Evolutionary conservation across 2,888 invertebrate genomes (phyloP).

Genomic region (Sturmia bella): DNA sequence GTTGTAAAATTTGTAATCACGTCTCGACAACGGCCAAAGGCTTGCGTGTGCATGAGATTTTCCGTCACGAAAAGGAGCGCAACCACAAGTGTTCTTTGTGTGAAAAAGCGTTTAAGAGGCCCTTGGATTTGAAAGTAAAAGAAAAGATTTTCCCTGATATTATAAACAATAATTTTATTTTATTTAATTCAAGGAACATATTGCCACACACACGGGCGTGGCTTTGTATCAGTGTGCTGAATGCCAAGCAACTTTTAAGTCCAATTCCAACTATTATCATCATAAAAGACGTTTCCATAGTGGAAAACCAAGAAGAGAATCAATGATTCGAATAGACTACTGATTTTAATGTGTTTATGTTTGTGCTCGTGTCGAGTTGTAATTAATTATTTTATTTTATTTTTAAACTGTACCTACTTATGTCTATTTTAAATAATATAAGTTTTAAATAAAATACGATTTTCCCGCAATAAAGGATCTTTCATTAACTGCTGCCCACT

Average conservation of each 20-base stretch:
- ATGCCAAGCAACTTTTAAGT: slow-evolving; percentile 64
- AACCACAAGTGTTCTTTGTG: slow-evolving; percentile 79
- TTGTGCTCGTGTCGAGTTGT: neutral
- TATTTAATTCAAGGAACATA: slow-evolving; percentile 59
- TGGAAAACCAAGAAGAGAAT: slow-evolving; percentile 54
- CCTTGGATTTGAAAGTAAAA: slow-evolving; percentile 76
- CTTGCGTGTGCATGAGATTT: slow-evolving; percentile 78
- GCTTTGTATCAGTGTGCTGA: slow-evolving; percentile 65
- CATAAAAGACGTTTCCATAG: slow-evolving; percentile 67
- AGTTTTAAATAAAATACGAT: too few relatives aligned
- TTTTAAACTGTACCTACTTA: too few relatives aligned
- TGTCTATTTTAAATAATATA: too few relatives aligned
- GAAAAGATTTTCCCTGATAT: slow-evolving; percentile 70
- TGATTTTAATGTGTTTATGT: slow-evolving; percentile 16
- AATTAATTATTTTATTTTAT: too few relatives aligned
- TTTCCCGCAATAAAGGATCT: too few relatives aligned
- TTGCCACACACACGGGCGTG: slow-evolving; percentile 64
- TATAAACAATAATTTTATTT: slow-evolving; percentile 57
- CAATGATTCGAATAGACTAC: slow-evolving; percentile 60
- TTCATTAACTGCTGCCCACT: too few relatives aligned
- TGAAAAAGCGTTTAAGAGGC: slow-evolving; percentile 79
- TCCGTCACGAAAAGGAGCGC: slow-evolving; percentile 78
- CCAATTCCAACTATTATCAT: slow-evolving; percentile 69
- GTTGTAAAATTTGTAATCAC: slow-evolving; percentile 78
- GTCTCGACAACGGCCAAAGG: slow-evolving; percentile 77